Evolutionary conservation across 2,113 vertebrate genomes (phyloP).

Genomic region (Oncorhynchus tshawytscha): DNA sequence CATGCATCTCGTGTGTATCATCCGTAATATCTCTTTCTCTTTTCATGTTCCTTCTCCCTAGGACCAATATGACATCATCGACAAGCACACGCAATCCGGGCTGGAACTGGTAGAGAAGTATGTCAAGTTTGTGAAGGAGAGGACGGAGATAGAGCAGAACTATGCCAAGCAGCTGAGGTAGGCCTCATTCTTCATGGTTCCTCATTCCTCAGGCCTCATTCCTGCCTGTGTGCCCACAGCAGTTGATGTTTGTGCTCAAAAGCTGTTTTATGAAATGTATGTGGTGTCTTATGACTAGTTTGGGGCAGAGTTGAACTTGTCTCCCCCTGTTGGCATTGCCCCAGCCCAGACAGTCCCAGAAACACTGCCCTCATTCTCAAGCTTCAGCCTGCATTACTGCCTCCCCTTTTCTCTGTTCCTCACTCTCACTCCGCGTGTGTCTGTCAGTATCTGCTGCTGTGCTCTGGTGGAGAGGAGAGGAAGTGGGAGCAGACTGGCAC

Average conservation of each 20-base stretch:
- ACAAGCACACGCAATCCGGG: conserved; percentile 88
- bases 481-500: conserved; percentile 76
- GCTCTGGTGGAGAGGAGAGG: conserved; percentile 64
- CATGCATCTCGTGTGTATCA: neutral
- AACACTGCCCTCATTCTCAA: conserved; percentile 66
- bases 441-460: conserved; percentile 37
- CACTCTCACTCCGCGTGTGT: neutral
- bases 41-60: conserved; percentile 42
- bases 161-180: conserved; percentile 84
- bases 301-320: conserved; percentile 64
- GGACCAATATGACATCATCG: conserved; percentile 88
- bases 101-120: conserved; percentile 89
- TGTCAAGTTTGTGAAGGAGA: conserved; percentile 89
- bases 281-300: conserved; percentile 63
- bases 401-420: neutral
- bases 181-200: conserved; percentile 29
- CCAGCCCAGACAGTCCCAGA: conserved; percentile 24
- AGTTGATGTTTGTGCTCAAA: conserved; percentile 23
- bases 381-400: conserved; percentile 14
- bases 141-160: conserved; percentile 85
- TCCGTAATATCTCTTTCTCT: conserved; percentile 33
- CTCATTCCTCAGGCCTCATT: neutral
- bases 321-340: conserved; percentile 21
- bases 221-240: conserved; percentile 1
- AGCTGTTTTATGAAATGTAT: conserved; percentile 59